These are phyloP conservation scores for Lepas anatifera DNA, from an alignment of 2,888 invertebrate genomes.

Conservation along the genomic window DNA sequence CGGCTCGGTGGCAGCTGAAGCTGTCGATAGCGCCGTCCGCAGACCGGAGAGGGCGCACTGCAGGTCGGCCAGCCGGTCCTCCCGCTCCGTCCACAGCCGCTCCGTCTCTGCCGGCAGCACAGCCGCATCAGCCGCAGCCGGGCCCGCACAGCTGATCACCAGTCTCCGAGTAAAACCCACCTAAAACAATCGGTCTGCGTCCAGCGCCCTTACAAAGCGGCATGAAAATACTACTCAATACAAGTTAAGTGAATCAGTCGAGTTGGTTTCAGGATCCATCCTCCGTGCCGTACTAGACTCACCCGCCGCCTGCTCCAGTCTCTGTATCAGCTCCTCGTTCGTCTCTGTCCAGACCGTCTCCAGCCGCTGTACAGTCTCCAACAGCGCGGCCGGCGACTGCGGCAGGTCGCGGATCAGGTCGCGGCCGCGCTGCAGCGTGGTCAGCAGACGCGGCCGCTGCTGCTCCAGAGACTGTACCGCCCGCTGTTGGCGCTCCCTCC, in stretches of 20 bases:
- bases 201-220: too few species aligned
- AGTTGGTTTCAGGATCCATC: too few species aligned
- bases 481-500: slow-evolving; percentile 54
- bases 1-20: neutral
- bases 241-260: too few species aligned
- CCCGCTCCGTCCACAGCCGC: neutral
- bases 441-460: slow-evolving; percentile 65
- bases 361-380: slow-evolving; percentile 67
- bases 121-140: too few species aligned
- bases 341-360: slow-evolving; percentile 37
- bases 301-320: neutral
- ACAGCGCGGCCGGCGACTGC: slow-evolving; percentile 67
- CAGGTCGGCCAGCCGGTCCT: slow-evolving; percentile 1
- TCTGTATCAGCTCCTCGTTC: neutral
- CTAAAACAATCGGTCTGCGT: too few species aligned
- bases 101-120: neutral
- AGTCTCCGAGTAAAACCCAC: too few species aligned
- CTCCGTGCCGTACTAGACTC: too few species aligned
- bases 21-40: neutral
- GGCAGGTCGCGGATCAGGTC: slow-evolving; percentile 74
- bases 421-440: slow-evolving; percentile 80
- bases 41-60: neutral
- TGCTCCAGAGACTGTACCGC: slow-evolving; percentile 70
- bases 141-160: too few species aligned
- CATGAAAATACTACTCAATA: too few species aligned